Conservation (phyloP, 2,113 vertebrate species). For the Verasper variegatus region DNA sequence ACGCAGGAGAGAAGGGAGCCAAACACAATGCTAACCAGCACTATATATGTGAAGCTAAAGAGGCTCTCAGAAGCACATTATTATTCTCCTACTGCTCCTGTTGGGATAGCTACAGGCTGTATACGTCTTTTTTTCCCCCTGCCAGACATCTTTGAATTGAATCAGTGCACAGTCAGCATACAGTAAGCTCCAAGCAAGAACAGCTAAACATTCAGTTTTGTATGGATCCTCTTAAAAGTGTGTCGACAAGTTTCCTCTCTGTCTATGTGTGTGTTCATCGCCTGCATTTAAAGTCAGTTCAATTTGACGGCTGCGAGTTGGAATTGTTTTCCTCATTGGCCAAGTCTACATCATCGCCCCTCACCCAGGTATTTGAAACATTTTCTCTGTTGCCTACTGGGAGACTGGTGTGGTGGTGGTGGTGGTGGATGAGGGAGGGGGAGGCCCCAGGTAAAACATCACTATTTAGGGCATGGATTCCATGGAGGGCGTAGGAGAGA, state of each 20-base stretch:
- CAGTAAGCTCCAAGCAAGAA: conserved; percentile 70
- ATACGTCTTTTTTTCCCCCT: conserved; percentile 52
- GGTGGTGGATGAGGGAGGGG: conserved; percentile 52
- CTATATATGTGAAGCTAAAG: conserved; percentile 66
- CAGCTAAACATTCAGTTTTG: conserved; percentile 66
- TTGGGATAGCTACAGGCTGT: conserved; percentile 76
- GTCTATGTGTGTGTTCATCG: neutral
- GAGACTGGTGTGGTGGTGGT: conserved; percentile 46
- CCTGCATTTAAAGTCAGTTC: conserved; percentile 12
- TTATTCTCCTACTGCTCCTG: conserved; percentile 73
- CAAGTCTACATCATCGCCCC: conserved; percentile 48
- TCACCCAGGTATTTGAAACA: conserved; percentile 69
- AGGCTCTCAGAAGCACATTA: conserved; percentile 64
- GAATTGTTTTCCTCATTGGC: conserved; percentile 61
- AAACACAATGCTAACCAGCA: conserved; percentile 62
- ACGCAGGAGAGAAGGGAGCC: conserved; percentile 39
- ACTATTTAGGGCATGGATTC: conserved; percentile 86
- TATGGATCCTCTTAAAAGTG: conserved; percentile 54
- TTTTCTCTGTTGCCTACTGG: conserved; percentile 62
- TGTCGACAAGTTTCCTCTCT: conserved; percentile 53
- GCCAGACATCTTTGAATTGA: conserved; percentile 74
- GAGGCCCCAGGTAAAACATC: conserved; percentile 82
- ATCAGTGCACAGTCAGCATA: conserved; percentile 75
- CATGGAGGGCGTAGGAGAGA: conserved; percentile 77
- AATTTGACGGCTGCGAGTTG: conserved; percentile 40